These are phyloP conservation scores for Druon quercuslanigerum DNA, from an alignment of 1,140 invertebrate genomes.

Conservation along the genomic window DNA sequence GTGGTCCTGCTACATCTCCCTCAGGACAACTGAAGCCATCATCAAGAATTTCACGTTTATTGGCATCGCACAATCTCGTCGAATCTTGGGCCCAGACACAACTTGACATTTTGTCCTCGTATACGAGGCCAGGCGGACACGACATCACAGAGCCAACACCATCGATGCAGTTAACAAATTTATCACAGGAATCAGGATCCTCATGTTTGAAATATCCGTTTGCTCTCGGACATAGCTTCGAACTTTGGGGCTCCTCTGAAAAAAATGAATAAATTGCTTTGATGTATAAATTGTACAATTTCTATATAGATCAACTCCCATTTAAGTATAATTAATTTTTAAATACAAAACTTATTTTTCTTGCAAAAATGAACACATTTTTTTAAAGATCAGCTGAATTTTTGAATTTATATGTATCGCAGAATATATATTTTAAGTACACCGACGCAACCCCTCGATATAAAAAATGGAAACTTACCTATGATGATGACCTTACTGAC, in stretches of 20 bases:
- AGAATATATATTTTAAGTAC: no score
- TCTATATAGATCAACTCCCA: not conserved
- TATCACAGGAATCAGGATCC: constrained; percentile 86
- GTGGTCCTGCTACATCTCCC: constrained; percentile 81
- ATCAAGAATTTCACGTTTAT: constrained; percentile 82
- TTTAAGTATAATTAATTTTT: no score
- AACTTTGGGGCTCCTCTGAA: constrained; percentile 83
- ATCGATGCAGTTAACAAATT: constrained; percentile 89
- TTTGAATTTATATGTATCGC: no score
- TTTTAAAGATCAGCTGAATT: no score
- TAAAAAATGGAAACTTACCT: no score
- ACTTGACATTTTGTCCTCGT: constrained; percentile 84
- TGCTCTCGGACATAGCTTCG: constrained; percentile 84
- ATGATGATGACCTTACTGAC: no score
- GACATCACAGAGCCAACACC: constrained; percentile 83
- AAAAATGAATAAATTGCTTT: constrained; percentile 35
- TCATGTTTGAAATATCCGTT: constrained; percentile 89
- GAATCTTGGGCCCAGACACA: constrained; percentile 85
- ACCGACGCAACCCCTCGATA: no score
- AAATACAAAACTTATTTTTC: no score
- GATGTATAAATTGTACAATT: not conserved
- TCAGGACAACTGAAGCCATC: constrained; percentile 88
- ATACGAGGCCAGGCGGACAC: constrained; percentile 88
- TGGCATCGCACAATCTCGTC: constrained; percentile 64
- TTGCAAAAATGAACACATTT: not conserved